Percentiles rank a stretch among this genome's conserved stretches.
phyloP scores from a whole-genome alignment of 1,140 invertebrate genomes.

The Hypothenemus hampei region DNA sequence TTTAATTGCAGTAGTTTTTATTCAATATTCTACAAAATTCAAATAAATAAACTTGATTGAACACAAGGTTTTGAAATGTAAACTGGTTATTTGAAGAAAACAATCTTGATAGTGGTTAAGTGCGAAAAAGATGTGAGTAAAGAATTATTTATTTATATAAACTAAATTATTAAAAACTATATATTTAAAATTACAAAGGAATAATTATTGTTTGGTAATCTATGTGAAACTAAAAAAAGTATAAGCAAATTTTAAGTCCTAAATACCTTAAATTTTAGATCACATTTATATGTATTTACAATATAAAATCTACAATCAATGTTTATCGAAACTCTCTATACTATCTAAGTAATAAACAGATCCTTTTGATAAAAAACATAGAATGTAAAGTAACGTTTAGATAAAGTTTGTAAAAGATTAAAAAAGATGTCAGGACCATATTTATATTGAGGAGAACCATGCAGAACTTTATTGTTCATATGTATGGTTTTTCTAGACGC shows the following conservation, averaged over 20 bases:
- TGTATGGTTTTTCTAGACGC: no score
- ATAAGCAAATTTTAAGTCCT: neutral
- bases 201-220: no score
- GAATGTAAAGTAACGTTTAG: neutral
- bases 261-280: conserved; percentile 1
- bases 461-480: neutral
- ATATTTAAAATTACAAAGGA: no score
- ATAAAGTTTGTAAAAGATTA: neutral
- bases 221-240: neutral
- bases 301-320: conserved; percentile 2
- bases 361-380: neutral
- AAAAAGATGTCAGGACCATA: neutral
- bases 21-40: conserved; percentile 16
- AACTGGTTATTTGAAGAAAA: neutral
- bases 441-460: neutral
- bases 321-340: neutral
- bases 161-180: neutral
- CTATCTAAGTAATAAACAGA: neutral
- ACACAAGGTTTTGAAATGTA: neutral
- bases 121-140: neutral
- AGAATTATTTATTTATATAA: neutral
- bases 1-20: conserved; percentile 27
- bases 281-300: conserved; percentile 10
- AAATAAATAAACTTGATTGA: conserved; percentile 5
- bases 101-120: neutral